Percentiles rank a stretch among this genome's conserved stretches.
Evolutionary conservation across 2,888 invertebrate genomes (phyloP).

Genomic region (Protodeltote pygarga): DNA sequence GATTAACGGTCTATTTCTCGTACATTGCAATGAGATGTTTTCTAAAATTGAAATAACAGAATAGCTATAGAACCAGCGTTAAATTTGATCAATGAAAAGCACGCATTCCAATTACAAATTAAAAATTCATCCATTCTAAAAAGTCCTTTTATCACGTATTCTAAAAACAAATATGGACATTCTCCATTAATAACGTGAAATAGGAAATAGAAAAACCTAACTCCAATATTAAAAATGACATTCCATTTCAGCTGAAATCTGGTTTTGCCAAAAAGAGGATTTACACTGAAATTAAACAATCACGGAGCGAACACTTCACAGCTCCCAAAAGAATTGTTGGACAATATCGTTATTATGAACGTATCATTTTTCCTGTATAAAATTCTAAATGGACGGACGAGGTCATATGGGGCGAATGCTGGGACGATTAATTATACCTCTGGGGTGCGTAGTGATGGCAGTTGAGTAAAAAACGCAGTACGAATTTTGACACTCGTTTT

Average conservation of each 20-base stretch:
- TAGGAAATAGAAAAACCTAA: constrained; percentile 26
- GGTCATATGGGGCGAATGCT: constrained; percentile 49
- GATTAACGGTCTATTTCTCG: no score
- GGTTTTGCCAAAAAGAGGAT: constrained; percentile 15
- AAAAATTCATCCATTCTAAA: constrained; percentile 16
- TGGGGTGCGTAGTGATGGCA: constrained; percentile 7
- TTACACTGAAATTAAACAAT: constrained; percentile 41
- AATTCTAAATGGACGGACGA: constrained; percentile 58
- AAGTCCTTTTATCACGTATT: constrained; percentile 22
- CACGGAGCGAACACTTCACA: constrained; percentile 33
- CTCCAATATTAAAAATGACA: constrained; percentile 18
- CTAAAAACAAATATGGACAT: constrained; percentile 32
- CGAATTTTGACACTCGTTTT: not conserved
- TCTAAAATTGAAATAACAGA: no score
- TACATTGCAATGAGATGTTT: constrained; percentile 1
- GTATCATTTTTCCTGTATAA: constrained; percentile 43
- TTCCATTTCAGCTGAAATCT: constrained; percentile 15
- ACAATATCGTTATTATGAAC: constrained; percentile 47
- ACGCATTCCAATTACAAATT: constrained; percentile 15
- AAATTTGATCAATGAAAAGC: not conserved
- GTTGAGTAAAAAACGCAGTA: not conserved
- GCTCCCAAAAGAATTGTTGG: constrained; percentile 48
- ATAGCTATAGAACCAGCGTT: no score
- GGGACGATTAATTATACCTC: constrained; percentile 63
- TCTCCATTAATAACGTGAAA: constrained; percentile 21